phyloP scores from a whole-genome alignment of 2,888 invertebrate genomes.

The Epiblema foenella region DNA sequence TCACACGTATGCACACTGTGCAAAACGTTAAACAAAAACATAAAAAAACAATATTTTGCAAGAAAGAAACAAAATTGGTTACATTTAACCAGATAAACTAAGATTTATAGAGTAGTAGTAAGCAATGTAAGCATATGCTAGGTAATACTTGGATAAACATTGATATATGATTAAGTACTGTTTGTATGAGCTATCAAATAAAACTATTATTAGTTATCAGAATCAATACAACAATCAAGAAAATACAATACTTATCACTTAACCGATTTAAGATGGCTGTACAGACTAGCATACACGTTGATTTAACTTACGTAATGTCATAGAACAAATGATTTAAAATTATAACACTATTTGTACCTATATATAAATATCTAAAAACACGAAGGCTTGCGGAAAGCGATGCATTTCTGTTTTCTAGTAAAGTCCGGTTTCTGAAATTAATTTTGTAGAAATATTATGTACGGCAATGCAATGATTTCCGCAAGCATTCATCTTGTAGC shows the following conservation, averaged over 20 bases:
- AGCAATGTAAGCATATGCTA: too few relatives aligned
- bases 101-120: too few relatives aligned
- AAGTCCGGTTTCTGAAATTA: neutral
- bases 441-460: neutral
- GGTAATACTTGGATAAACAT: too few relatives aligned
- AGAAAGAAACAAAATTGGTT: too few relatives aligned
- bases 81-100: too few relatives aligned
- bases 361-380: constrained; percentile 56
- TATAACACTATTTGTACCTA: constrained; percentile 77
- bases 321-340: constrained; percentile 66
- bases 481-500: constrained; percentile 22
- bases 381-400: constrained; percentile 28
- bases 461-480: constrained; percentile 2
- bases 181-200: constrained; percentile 52
- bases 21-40: too few relatives aligned
- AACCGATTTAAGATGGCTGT: constrained; percentile 73
- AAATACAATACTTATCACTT: constrained; percentile 67
- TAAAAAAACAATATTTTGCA: too few relatives aligned
- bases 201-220: constrained; percentile 49
- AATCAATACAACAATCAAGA: constrained; percentile 71
- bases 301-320: constrained; percentile 62
- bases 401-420: constrained; percentile 13
- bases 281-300: constrained; percentile 78
- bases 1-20: too few relatives aligned
- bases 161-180: neutral